A percentile compares a stretch with the other conserved stretches of the same genome.
Conservation (phyloP, 2,113 vertebrate species). For the Xenotilapia longispinis region DNA sequence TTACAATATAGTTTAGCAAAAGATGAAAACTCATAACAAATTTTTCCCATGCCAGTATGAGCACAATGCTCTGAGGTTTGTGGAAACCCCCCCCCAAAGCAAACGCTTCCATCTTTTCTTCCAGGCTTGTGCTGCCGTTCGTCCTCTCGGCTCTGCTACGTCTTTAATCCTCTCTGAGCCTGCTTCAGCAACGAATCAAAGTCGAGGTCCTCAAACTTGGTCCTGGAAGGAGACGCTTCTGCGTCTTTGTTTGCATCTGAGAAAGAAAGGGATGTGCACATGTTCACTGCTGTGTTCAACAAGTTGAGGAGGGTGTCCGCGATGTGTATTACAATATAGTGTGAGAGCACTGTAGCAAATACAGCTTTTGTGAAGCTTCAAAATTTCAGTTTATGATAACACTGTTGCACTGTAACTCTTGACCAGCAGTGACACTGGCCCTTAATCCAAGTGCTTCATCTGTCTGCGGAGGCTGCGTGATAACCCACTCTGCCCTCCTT, state of each 20-base stretch:
- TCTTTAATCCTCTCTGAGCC: constrained; percentile 82
- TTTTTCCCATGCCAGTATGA: constrained; percentile 18
- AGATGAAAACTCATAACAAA: neutral
- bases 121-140: neutral
- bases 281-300: neutral
- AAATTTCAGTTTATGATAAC: neutral
- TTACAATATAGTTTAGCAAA: neutral
- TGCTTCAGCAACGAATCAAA: constrained; percentile 91
- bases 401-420: neutral
- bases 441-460: neutral
- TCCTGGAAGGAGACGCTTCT: constrained; percentile 71
- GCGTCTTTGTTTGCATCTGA: constrained; percentile 83
- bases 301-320: neutral
- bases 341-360: neutral
- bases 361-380: neutral
- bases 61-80: constrained; percentile 34
- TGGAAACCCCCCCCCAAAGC: fast-evolving
- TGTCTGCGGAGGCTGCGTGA: neutral
- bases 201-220: constrained; percentile 81
- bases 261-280: neutral
- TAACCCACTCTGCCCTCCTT: neutral
- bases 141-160: constrained; percentile 65
- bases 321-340: fast-evolving
- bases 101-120: neutral
- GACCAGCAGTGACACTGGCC: neutral